Percentiles rank a stretch among this genome's conserved stretches.
Evolutionary conservation across 1,140 invertebrate genomes (phyloP).

Genomic region (Pseudoatta argentina): DNA sequence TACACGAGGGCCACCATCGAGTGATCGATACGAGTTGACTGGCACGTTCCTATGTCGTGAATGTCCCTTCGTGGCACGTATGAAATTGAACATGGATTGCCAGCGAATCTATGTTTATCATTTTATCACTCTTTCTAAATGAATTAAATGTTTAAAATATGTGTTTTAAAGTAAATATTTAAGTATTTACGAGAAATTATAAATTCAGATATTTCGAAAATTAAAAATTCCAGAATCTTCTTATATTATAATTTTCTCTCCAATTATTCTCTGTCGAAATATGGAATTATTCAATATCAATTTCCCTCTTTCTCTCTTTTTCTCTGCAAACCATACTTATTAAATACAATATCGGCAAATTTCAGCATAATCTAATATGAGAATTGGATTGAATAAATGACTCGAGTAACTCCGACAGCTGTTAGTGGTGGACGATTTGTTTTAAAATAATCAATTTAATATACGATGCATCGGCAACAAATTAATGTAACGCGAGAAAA

Average conservation of each 20-base stretch:
- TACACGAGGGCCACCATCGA: conserved; percentile 57
- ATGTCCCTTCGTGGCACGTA: background rate
- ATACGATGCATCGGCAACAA: background rate
- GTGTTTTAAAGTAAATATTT: background rate
- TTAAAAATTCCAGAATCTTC: background rate
- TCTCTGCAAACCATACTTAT: conserved; percentile 7
- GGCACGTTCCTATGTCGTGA: conserved; percentile 25
- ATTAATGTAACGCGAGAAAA: conserved; percentile 12
- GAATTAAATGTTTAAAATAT: background rate
- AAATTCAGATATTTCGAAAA: background rate
- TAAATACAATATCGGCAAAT: conserved; percentile 20
- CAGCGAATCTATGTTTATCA: conserved; percentile 5
- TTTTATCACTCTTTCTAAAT: background rate
- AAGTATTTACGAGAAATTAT: background rate
- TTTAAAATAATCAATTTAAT: conserved; percentile 34
- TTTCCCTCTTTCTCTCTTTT: background rate
- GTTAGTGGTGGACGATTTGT: conserved; percentile 24
- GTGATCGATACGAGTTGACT: conserved; percentile 71
- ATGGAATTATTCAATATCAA: conserved; percentile 4
- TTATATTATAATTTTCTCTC: background rate
- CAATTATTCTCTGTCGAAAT: background rate
- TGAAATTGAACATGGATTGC: conserved; percentile 17
- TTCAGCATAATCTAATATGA: conserved; percentile 3
- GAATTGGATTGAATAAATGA: conserved; percentile 29
- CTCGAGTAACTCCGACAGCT: background rate